Conservation (phyloP, 92 coral and sea anemone genomes). For the Heteractis magnifica region DNA sequence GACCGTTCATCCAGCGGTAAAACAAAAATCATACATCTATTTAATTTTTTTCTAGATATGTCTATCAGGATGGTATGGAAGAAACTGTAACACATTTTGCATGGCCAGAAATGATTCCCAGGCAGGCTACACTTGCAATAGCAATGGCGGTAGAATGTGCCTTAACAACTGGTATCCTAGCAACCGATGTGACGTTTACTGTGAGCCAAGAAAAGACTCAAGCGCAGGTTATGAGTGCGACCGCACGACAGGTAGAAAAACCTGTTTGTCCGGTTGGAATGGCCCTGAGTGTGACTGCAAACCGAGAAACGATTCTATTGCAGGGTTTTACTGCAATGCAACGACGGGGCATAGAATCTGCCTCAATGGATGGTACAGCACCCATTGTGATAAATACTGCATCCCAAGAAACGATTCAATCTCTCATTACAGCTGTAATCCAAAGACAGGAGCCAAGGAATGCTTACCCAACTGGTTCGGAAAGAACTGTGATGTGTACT, state of each 20-base stretch:
- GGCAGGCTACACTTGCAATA: slow-evolving; percentile 50
- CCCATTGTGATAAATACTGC: slow-evolving; percentile 44
- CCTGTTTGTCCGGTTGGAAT: slow-evolving; percentile 67
- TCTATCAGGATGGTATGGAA: slow-evolving; percentile 46
- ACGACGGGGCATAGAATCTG: slow-evolving; percentile 66
- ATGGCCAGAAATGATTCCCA: slow-evolving; percentile 29
- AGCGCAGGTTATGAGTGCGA: slow-evolving; percentile 44
- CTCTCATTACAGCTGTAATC: slow-evolving; percentile 56
- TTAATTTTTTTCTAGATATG: slow-evolving; percentile 23
- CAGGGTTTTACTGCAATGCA: slow-evolving; percentile 58
- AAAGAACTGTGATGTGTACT: slow-evolving; percentile 57
- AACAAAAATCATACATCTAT: background rate
- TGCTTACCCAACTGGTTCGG: slow-evolving; percentile 66
- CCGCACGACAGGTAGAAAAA: slow-evolving; percentile 40
- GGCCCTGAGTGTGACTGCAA: slow-evolving; percentile 81
- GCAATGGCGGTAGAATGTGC: slow-evolving; percentile 35
- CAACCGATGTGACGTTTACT: slow-evolving; percentile 40
- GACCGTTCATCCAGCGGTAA: background rate
- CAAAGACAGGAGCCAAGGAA: slow-evolving; percentile 54
- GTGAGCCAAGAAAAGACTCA: slow-evolving; percentile 43
- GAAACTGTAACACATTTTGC: slow-evolving; percentile 35
- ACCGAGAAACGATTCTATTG: slow-evolving; percentile 62
- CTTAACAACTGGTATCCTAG: slow-evolving; percentile 32
- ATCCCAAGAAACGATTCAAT: slow-evolving; percentile 53
- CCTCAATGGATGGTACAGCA: slow-evolving; percentile 66